Conservation (phyloP, 2,113 vertebrate genomes). For the Aegithalos caudatus region DNA sequence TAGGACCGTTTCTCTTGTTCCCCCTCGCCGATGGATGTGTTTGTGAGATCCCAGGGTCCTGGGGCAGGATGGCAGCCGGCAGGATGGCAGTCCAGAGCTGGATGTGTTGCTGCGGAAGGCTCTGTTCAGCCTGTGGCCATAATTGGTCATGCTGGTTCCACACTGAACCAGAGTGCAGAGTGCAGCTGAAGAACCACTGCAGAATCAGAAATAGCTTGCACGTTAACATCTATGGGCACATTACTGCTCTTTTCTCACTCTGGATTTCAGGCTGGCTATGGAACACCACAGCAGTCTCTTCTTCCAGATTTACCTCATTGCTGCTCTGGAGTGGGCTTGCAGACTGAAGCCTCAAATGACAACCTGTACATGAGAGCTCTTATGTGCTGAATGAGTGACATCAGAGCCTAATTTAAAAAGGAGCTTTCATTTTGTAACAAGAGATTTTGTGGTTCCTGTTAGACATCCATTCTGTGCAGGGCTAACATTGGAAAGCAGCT, state of each 20-base stretch:
- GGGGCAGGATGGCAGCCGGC: not conserved
- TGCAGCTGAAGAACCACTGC: not conserved
- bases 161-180: not conserved
- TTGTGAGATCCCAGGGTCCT: fast-evolving
- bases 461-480: not conserved
- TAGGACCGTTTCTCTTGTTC: fast-evolving
- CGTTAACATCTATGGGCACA: fast-evolving
- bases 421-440: not conserved
- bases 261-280: not conserved
- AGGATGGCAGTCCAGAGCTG: fast-evolving
- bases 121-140: not conserved
- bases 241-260: not conserved
- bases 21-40: fast-evolving
- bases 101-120: fast-evolving
- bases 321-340: not conserved
- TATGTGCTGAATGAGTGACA: not conserved
- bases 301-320: fast-evolving
- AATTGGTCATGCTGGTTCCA: not conserved
- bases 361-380: not conserved
- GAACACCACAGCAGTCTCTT: not conserved
- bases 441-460: not conserved
- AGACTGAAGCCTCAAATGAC: not conserved
- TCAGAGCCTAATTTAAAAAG: not conserved
- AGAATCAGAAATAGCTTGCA: not conserved
- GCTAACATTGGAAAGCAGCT: not conserved